These are phyloP conservation scores for Pogonocichla stellata DNA, from an alignment of 2,113 vertebrate genomes.

Conservation along the genomic window DNA sequence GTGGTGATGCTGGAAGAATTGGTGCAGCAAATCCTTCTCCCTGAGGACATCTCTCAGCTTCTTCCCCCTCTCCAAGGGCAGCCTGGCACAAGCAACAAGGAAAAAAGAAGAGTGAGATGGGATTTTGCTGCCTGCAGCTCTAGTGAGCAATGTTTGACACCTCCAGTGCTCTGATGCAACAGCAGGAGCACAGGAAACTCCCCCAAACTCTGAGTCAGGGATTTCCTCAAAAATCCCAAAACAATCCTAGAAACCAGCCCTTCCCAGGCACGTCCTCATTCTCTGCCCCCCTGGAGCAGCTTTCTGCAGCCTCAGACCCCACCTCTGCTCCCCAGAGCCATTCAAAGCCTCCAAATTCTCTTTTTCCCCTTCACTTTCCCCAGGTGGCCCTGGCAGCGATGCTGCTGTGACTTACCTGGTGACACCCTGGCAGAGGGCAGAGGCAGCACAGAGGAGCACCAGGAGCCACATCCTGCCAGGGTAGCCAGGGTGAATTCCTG, in stretches of 20 bases:
- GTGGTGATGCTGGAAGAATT: slow-evolving; percentile 24
- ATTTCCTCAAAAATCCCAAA: neutral
- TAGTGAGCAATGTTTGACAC: too few relatives aligned
- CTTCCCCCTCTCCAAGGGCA: slow-evolving; percentile 78
- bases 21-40: slow-evolving; percentile 70
- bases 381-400: rapidly evolving
- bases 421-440: slow-evolving; percentile 67
- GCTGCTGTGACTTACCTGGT: slow-evolving; percentile 46
- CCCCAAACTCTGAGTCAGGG: neutral
- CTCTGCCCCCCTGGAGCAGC: neutral
- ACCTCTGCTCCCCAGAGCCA: neutral
- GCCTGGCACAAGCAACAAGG: slow-evolving; percentile 13
- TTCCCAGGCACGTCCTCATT: rapidly evolving
- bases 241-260: neutral
- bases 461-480: slow-evolving; percentile 65
- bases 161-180: rapidly evolving
- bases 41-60: slow-evolving; percentile 63
- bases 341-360: rapidly evolving
- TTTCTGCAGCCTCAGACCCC: neutral
- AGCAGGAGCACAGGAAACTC: neutral
- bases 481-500: rapidly evolving
- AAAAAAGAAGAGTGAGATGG: rapidly evolving
- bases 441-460: slow-evolving; percentile 49
- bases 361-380: neutral
- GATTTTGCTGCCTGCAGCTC: neutral